A percentile compares a stretch with the other conserved stretches of the same genome.
Conservation (phyloP, 2,888 invertebrate genomes). For the Lasioglossum villosulum region DNA sequence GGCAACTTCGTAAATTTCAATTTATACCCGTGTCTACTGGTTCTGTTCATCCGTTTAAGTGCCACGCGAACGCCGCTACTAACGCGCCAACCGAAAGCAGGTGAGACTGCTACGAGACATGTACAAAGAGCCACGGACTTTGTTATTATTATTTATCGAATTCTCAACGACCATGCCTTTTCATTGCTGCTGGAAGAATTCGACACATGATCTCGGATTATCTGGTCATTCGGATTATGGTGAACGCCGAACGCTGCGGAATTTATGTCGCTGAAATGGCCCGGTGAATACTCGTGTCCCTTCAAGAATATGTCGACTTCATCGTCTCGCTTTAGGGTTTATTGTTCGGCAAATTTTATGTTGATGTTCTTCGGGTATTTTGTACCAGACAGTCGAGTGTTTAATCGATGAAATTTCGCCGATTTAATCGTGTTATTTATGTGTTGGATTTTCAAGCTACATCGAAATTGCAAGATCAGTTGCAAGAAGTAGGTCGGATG, state of each 20-base stretch:
- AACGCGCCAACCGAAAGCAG: slow-evolving; percentile 57
- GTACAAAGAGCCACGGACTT: slow-evolving; percentile 15
- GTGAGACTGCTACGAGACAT: slow-evolving; percentile 54
- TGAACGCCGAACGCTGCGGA: neutral
- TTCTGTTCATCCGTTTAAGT: slow-evolving; percentile 69
- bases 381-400: neutral
- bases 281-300: neutral
- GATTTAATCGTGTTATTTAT: too few relatives aligned
- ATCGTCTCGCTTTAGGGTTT: neutral
- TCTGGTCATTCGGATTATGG: neutral
- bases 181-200: neutral
- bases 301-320: neutral
- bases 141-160: slow-evolving; percentile 14
- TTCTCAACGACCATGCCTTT: neutral
- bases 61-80: slow-evolving; percentile 71
- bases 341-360: neutral
- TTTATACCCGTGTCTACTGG: slow-evolving; percentile 74
- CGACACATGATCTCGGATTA: neutral
- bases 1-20: slow-evolving; percentile 79
- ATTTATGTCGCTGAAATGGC: neutral
- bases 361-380: neutral
- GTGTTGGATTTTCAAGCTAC: too few relatives aligned
- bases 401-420: neutral
- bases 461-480: too few relatives aligned
- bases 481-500: too few relatives aligned